phyloP scores from a whole-genome alignment of 2,888 invertebrate genomes.

The Alentia gelatinosa region DNA sequence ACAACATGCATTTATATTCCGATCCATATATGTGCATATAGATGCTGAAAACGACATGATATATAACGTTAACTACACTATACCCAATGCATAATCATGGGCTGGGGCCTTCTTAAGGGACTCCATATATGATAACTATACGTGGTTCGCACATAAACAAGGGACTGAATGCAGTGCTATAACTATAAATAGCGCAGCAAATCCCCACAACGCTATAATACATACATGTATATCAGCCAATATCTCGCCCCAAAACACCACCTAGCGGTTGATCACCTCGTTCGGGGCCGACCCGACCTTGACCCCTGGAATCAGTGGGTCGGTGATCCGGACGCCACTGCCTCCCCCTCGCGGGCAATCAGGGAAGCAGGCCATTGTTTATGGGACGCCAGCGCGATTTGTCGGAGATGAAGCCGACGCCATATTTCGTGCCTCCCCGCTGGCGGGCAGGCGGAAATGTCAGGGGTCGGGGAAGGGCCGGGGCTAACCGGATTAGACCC shows the following conservation, averaged over 20 bases:
- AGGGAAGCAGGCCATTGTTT: neutral
- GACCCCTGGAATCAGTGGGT: neutral
- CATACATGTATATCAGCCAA: neutral
- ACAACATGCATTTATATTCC: too few relatives aligned
- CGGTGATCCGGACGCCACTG: neutral
- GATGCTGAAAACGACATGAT: too few relatives aligned
- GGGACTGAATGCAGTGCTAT: neutral
- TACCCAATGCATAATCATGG: conserved; percentile 1
- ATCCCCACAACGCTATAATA: neutral
- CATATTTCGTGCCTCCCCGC: neutral
- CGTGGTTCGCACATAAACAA: neutral
- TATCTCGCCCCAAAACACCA: neutral
- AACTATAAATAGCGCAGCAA: neutral
- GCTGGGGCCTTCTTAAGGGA: neutral
- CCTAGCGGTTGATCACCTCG: neutral
- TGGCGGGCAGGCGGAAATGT: neutral
- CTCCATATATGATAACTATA: neutral
- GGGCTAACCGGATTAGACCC: neutral
- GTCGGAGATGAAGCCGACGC: neutral
- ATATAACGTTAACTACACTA: too few relatives aligned
- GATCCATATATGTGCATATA: too few relatives aligned
- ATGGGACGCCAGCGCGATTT: conserved; percentile 2
- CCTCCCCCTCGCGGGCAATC: neutral
- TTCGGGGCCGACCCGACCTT: neutral
- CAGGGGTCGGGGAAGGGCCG: neutral